phyloP scores from a whole-genome alignment of 2,113 vertebrate species.

The Ursus arctos region DNA sequence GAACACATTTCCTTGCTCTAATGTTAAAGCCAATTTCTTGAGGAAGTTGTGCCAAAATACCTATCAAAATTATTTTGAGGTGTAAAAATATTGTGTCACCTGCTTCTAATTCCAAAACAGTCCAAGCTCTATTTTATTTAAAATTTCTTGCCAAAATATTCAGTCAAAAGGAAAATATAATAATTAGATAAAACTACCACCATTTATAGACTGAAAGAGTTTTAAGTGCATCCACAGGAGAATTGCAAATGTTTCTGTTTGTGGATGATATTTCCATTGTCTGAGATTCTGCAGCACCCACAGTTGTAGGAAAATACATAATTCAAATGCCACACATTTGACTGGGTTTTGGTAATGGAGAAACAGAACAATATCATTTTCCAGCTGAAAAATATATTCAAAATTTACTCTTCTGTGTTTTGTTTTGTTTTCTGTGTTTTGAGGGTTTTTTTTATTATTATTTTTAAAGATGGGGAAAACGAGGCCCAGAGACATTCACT shows the following conservation, averaged over 20 bases:
- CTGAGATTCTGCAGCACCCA: constrained; percentile 54
- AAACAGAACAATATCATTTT: constrained; percentile 33
- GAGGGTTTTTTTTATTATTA: background rate
- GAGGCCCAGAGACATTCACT: background rate
- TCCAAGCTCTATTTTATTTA: constrained; percentile 10
- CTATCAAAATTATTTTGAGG: constrained; percentile 63
- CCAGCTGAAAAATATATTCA: constrained; percentile 10
- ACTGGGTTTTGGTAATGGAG: constrained; percentile 20
- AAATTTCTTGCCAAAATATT: constrained; percentile 60
- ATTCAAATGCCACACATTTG: constrained; percentile 52
- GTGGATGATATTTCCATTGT: constrained; percentile 61
- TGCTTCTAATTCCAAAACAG: constrained; percentile 60
- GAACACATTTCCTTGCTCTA: constrained; percentile 66
- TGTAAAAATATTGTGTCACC: constrained; percentile 73
- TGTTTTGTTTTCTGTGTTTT: background rate
- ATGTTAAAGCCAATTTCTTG: constrained; percentile 68
- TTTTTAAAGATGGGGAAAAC: background rate
- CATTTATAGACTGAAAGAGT: constrained; percentile 13
- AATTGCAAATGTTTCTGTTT: constrained; percentile 62
- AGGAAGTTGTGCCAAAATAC: constrained; percentile 68
- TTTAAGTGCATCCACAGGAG: constrained; percentile 32
- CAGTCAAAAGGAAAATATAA: constrained; percentile 42
- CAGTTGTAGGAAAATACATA: constrained; percentile 37
- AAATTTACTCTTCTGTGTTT: background rate
- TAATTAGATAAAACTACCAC: constrained; percentile 14